These are phyloP conservation scores for Cynaeus angustus DNA, from an alignment of 2,888 invertebrate genomes.

Conservation along the genomic window DNA sequence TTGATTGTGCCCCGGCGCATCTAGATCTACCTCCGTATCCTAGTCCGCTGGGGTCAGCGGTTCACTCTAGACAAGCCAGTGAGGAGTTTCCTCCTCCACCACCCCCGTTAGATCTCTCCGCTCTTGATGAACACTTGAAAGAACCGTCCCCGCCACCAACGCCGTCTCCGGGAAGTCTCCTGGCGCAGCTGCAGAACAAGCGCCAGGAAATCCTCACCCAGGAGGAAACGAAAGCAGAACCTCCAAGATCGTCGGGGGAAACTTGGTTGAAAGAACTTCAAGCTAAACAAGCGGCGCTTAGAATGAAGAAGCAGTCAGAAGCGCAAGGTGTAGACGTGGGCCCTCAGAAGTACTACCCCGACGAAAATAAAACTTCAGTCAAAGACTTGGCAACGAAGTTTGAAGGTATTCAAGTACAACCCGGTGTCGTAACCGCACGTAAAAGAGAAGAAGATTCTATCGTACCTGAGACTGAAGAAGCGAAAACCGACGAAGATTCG, in stretches of 20 bases:
- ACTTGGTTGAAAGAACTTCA: constrained; percentile 87
- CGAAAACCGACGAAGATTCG: constrained; percentile 71
- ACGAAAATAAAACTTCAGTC: constrained; percentile 73
- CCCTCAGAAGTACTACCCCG: constrained; percentile 33
- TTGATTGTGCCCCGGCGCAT: constrained; percentile 76
- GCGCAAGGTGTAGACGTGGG: constrained; percentile 65
- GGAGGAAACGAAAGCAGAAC: constrained; percentile 69
- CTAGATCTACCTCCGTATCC: constrained; percentile 87
- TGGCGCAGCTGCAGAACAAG: constrained; percentile 79
- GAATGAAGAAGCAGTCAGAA: constrained; percentile 73
- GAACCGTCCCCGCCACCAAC: constrained; percentile 53
- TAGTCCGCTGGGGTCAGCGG: constrained; percentile 83
- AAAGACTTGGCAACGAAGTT: constrained; percentile 89
- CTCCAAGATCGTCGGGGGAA: constrained; percentile 71
- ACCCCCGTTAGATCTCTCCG: constrained; percentile 81
- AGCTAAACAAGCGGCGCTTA: constrained; percentile 82
- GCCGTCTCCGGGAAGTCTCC: constrained; percentile 69
- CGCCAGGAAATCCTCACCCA: constrained; percentile 77
- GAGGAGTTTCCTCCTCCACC: constrained; percentile 95
- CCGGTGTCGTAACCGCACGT: constrained; percentile 60
- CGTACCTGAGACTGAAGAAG: constrained; percentile 72
- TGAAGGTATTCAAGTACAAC: constrained; percentile 74
- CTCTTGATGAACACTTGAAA: constrained; percentile 75
- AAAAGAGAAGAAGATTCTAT: constrained; percentile 65
- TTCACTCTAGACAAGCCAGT: constrained; percentile 89